A percentile compares a stretch with the other conserved stretches of the same genome.
Evolutionary conservation across 2,797 vertebrate genomes (phyloP).

Genomic region (Molossus alvarezi): DNA sequence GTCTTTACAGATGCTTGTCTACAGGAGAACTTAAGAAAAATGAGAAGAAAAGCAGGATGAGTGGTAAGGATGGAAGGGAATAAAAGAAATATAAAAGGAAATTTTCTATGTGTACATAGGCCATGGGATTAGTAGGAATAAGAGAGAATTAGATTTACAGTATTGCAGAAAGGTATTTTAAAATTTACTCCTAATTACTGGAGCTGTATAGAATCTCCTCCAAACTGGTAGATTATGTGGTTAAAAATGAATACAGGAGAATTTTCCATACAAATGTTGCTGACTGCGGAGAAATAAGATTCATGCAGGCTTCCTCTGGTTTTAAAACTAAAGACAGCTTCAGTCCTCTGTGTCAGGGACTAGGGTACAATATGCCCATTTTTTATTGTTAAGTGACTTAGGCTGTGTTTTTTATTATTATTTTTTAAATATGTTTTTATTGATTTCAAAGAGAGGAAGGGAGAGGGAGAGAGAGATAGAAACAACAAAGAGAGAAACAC

Average conservation of each 20-base stretch:
- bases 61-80: background rate
- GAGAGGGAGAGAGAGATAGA: too few relatives aligned
- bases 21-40: background rate
- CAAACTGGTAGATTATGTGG: background rate
- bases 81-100: background rate
- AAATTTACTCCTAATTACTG: slow-evolving; percentile 10
- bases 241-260: background rate
- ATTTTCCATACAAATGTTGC: background rate
- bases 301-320: background rate
- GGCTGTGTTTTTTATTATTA: background rate
- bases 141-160: background rate
- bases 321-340: background rate
- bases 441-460: too few relatives aligned
- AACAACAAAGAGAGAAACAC: too few relatives aligned
- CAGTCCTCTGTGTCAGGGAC: background rate
- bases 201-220: background rate
- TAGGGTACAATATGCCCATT: background rate
- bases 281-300: background rate
- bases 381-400: background rate
- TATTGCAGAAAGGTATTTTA: background rate
- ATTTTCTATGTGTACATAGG: background rate
- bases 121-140: background rate
- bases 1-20: background rate
- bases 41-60: background rate
- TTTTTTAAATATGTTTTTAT: too few relatives aligned